Evolutionary conservation across 2,888 invertebrate genomes (phyloP), one percentile per base, ranked within the genome.

Genomic region (Lordiphosa fenestrarum): DNA sequence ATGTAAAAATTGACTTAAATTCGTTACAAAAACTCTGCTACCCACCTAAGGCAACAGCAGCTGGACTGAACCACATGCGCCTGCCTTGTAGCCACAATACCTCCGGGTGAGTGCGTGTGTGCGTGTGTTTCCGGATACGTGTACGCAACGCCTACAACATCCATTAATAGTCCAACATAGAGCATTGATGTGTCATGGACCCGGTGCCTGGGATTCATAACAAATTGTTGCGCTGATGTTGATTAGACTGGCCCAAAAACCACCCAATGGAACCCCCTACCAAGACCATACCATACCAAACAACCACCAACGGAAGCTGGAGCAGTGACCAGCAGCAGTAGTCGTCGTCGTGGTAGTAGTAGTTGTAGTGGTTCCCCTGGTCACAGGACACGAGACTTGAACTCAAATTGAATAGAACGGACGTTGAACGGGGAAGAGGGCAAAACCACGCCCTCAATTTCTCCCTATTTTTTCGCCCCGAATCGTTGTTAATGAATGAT

Each of bases 401-500:
- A 49, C 68, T 56, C 48, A 78, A 75, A 76, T 76, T 76, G 80
- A 76, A 76, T 75, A 61, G 78, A 75, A 73, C 63, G 40, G 53
- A 69, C 58, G 48, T 46, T 44, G 35, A 15, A 53, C 58, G 56
- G 47, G 39, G 44, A 42, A 9, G 56, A 51, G 44, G 49, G 49
- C 35, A 7, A 39, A 35, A 9, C 15, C 40, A 19, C 40, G 58
- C 59, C 65, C 65, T 44, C 40, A 53, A 53, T 65, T 59, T 54
- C 59, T 47, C 60, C 51, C 59, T 47, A 53, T 65, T 57, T 48
- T 47, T 48, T 46, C 15, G 2, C 7, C 13, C 23, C n/a, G 2
- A 55, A 68, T 40, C 48, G 57, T 69, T 73, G 80, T 66, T 81
- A 83, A 81, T 80, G 83, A 83, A 81, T 74, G 81, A 81, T 81